Evolutionary conservation across 2,888 invertebrate species (phyloP).

Genomic region (Meghimatium bilineatum): DNA sequence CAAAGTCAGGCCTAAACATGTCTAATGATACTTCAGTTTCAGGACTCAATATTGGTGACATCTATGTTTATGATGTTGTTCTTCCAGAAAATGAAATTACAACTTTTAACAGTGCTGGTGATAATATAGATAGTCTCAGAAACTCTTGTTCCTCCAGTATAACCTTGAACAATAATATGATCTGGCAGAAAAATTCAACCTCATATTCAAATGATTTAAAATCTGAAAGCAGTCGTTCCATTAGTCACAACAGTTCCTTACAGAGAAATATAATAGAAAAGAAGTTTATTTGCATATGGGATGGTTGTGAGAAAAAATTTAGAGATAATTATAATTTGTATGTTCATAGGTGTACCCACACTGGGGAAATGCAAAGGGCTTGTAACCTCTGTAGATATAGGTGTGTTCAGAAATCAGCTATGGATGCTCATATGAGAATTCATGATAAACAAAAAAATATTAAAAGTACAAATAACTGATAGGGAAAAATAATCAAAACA

Average conservation of each 20-base stretch:
- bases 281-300: conserved; percentile 39
- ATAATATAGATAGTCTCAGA: not conserved
- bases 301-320: conserved; percentile 47
- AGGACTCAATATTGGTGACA: not conserved
- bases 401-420: conserved; percentile 50
- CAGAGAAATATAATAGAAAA: not conserved
- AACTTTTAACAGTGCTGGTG: not conserved
- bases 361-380: conserved; percentile 37
- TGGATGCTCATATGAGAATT: conserved; percentile 47
- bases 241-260: not conserved
- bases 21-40: not conserved
- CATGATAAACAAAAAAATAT: conserved; percentile 1
- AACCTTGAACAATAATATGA: not conserved
- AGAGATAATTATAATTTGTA: conserved; percentile 50
- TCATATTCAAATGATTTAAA: not conserved
- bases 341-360: conserved; percentile 47
- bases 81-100: conserved; percentile 30
- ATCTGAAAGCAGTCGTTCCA: no score
- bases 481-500: not conserved
- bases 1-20: not conserved
- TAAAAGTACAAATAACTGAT: not conserved
- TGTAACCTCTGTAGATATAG: conserved; percentile 45
- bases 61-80: conserved; percentile 31
- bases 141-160: not conserved
- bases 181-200: not conserved